These are phyloP conservation scores for Caenorhabditis inopinata DNA, from an alignment of 1,140 invertebrate species.

Conservation along the genomic window DNA sequence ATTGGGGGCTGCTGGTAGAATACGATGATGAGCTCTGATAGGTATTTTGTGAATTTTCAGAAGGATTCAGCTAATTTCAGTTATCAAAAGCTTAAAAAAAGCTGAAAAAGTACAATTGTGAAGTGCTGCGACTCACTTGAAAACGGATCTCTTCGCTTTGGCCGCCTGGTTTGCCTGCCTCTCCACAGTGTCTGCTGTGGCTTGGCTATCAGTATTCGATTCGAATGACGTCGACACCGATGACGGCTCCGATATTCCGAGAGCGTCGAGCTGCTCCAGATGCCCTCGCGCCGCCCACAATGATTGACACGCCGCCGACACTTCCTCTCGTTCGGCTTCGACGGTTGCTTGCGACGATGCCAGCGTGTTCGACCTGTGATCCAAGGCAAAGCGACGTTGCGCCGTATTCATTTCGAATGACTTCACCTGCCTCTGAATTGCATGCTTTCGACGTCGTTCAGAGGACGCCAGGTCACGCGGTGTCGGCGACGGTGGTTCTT, in stretches of 20 bases:
- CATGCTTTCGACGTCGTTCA: neutral
- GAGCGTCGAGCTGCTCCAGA: slow-evolving; percentile 36
- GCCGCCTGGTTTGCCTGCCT: neutral
- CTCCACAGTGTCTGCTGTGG: neutral
- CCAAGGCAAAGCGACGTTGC: neutral
- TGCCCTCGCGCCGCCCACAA: slow-evolving; percentile 38
- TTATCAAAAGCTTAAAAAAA: neutral
- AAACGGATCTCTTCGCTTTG: slow-evolving; percentile 6
- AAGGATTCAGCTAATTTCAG: too few species aligned
- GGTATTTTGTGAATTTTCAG: too few species aligned
- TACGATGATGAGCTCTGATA: neutral
- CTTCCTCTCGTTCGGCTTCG: slow-evolving; percentile 11
- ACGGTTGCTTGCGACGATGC: neutral
- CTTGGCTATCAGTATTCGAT: slow-evolving; percentile 36
- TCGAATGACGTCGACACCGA: slow-evolving; percentile 42
- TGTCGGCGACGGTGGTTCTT: neutral
- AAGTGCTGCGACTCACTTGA: slow-evolving; percentile 9
- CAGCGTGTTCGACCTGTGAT: neutral
- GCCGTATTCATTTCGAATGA: neutral
- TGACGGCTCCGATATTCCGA: slow-evolving; percentile 41
- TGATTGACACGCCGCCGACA: slow-evolving; percentile 36
- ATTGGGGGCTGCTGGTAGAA: neutral
- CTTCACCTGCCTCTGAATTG: neutral
- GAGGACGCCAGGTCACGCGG: neutral
- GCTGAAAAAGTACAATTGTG: neutral